Evolutionary conservation across 2,888 invertebrate species (phyloP), one percentile per base, ranked within the genome.

Genomic region (Sarcophaga caerulescens): DNA sequence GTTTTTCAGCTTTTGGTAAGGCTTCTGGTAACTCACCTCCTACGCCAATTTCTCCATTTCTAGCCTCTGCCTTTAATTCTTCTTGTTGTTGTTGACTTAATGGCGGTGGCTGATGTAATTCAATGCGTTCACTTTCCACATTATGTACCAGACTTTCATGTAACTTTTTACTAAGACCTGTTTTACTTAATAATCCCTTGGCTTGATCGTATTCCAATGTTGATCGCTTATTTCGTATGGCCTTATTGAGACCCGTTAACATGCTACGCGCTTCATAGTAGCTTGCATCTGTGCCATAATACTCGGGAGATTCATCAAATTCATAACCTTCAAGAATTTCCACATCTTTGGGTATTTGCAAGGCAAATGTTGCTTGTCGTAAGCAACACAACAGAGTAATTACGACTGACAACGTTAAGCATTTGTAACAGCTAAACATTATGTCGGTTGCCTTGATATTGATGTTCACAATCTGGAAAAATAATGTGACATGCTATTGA

Each of bases 291-390:
- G 89, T 90, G 10, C 89, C 88, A 66, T 90, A 90, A 69, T 90
- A 90, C 84, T 91, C 90, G 6, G 90, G 89, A 17, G 90, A 90
- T 25, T 89, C 90, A 47, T 91, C 90, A 35, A 91, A 88, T 73
- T 90, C 90, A 83, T 90, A 91, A 0, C 91, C 92, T 65, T 92
- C 91, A 23, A 92, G 87, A 63, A 92, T 89, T 89, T 92, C 91
- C 1, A 92, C 90, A 82, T 91, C 92, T 84, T 91, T 89, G 0
- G 92, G 92, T 76, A 92, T 89, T 45, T 90, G 88, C 80, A 91
- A 87, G 5, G 89, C 88, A 71, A 70, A 10, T n/a, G 73, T 45
- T 6, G 65, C 60, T 66, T 81, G 78, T 63, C 57, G 59, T 62
- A 79, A 76, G 10, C 35, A 73, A 3, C 65, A 57, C 52, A 84